Evolutionary conservation across 2,888 invertebrate species (phyloP).

Genomic region (Apomyelois bistriatella): DNA sequence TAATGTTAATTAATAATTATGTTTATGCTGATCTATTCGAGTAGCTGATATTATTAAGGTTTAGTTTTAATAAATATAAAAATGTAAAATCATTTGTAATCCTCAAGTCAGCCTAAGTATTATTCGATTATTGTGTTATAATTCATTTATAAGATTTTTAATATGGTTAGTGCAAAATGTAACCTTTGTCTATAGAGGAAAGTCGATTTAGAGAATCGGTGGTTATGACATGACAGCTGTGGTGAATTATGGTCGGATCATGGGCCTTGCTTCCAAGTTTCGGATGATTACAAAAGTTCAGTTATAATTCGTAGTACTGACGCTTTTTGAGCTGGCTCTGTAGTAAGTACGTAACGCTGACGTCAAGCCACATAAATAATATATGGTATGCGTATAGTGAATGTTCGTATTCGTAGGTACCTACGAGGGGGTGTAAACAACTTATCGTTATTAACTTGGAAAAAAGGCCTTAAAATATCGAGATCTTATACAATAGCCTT

Average conservation of each 20-base stretch:
- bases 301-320: no score
- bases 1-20: conserved; percentile 45
- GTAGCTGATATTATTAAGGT: conserved; percentile 64
- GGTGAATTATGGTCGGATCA: not conserved
- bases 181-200: conserved; percentile 28
- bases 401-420: no score
- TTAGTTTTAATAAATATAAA: conserved; percentile 51
- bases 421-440: no score
- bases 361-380: no score
- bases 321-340: no score
- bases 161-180: conserved; percentile 31
- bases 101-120: conserved; percentile 65
- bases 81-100: conserved; percentile 37
- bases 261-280: no score
- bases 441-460: no score
- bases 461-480: no score
- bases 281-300: no score
- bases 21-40: conserved; percentile 52
- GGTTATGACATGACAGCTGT: not conserved
- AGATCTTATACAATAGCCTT: no score
- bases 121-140: conserved; percentile 39
- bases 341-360: no score
- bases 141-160: conserved; percentile 34
- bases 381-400: no score
- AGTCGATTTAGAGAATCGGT: not conserved